Evolutionary conservation across 2,888 invertebrate genomes (phyloP), one percentile per base, ranked within the genome.

Genomic region (Mystacides longicornis): DNA sequence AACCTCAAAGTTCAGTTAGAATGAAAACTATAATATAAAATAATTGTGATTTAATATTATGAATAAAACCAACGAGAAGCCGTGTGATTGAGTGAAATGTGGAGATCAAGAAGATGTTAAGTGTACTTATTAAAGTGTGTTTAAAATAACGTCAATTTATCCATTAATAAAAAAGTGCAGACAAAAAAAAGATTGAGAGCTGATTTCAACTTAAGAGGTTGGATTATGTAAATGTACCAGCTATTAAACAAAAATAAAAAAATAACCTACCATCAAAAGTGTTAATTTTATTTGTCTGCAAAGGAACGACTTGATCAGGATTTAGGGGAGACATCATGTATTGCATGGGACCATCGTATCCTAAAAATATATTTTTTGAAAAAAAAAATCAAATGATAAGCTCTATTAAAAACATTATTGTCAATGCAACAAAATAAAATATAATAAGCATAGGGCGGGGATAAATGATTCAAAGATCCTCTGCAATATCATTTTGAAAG

Each of bases 281-380:
- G 51, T 75, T 75, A 67, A 76, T 71, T 68, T 77, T 74, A 69
- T 75, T 77, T 61, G 77, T 77, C 69, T 75, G 78, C 62, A 77
- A 71, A 60, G 77, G 75, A 65, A 85, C 79, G 60, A 86, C 81
- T 76, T 86, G 85, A 73, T 91, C 90, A 31, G 89, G 87, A 76
- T 89, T 89, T 65, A 87, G 85, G 64, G 84, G 82, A 42, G 85
- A 84, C 81, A 89, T 87, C 65, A 85, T 85, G 71, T 86, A 92
- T 74, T 91, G 90, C 78, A 92, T 81, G 63, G 92, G 90, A 54
- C 91, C 89, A 77, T 92, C 91, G 70, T 92, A 93, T 67, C 85
- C 87, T 87, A 23, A 7, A 43, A 43, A 11, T 43, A 7, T 27
- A 11, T 27, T 27, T 27, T 27, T n/a, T n/a, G n/a, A n/a, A n/a